Evolutionary conservation across 2,797 vertebrate species (phyloP).

Genomic region (Sebastes elongatus): DNA sequence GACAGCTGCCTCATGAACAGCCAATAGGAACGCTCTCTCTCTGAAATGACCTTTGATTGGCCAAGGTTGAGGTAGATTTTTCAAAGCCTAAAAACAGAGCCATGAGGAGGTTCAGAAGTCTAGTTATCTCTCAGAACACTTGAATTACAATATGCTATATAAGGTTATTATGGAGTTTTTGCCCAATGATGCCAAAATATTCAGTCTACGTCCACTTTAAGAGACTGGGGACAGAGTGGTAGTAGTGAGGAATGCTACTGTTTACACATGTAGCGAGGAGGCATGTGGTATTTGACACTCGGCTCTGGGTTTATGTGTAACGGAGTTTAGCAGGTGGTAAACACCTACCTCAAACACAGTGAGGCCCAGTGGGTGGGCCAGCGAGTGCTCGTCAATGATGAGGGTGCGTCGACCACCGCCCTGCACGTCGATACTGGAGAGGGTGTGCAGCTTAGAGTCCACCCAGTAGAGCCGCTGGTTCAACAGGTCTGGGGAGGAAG

Average conservation of each 20-base stretch:
- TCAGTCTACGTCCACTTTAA: not conserved
- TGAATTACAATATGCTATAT: no score
- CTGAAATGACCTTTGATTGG: no score
- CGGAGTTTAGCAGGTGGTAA: not conserved
- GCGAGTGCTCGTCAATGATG: conserved; percentile 81
- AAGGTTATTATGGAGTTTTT: no score
- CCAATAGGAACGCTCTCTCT: no score
- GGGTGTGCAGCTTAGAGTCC: conserved; percentile 91
- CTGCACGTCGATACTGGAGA: conserved; percentile 88
- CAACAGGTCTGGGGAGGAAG: conserved; percentile 81
- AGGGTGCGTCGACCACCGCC: conserved; percentile 85
- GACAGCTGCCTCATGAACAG: no score
- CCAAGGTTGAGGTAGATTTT: no score
- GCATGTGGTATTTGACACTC: not conserved
- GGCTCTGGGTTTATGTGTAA: not conserved
- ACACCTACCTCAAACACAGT: conserved; percentile 89
- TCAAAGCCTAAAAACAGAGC: no score
- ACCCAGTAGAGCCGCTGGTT: conserved; percentile 93
- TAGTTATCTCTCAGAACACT: no score
- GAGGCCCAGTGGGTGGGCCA: conserved; percentile 89
- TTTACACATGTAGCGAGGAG: not conserved
- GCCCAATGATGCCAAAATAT: no score
- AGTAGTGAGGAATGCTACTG: not conserved
- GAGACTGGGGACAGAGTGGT: not conserved
- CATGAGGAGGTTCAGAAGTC: no score